These are phyloP conservation scores for Porites lobata DNA, from an alignment of 92 coral and sea anemone genomes.

Conservation along the genomic window DNA sequence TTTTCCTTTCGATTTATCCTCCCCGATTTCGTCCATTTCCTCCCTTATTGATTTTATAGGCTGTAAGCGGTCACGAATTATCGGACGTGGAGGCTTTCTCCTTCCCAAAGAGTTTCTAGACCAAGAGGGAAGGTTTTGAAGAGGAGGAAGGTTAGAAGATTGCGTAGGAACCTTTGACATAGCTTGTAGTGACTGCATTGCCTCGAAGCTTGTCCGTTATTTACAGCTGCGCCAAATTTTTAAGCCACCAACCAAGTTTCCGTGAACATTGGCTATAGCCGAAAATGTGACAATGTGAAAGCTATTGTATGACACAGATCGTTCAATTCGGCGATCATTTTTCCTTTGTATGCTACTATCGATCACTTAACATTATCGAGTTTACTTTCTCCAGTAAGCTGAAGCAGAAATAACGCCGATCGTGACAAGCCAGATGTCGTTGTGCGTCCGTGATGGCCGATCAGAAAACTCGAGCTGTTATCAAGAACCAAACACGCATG, in stretches of 20 bases:
- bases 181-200: constrained; percentile 81
- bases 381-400: not conserved
- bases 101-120: constrained; percentile 96
- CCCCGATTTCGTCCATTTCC: constrained; percentile 55
- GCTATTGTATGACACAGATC: constrained; percentile 7
- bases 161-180: constrained; percentile 87
- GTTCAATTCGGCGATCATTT: constrained; percentile 26
- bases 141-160: constrained; percentile 92
- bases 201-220: not conserved
- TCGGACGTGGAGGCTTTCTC: constrained; percentile 84
- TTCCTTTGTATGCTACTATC: not conserved
- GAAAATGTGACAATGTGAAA: constrained; percentile 6
- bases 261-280: constrained; percentile 7
- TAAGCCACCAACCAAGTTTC: not conserved
- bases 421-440: constrained; percentile 23
- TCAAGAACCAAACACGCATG: constrained; percentile 52
- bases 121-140: constrained; percentile 99
- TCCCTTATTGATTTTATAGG: constrained; percentile 64
- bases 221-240: not conserved
- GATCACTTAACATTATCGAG: constrained; percentile 1
- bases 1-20: constrained; percentile 40
- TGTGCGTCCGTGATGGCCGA: not conserved
- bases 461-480: not conserved
- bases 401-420: constrained; percentile 7
- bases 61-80: constrained; percentile 88